Evolutionary conservation across 2,113 vertebrate species (phyloP).

Genomic region (Eleginops maclovinus): DNA sequence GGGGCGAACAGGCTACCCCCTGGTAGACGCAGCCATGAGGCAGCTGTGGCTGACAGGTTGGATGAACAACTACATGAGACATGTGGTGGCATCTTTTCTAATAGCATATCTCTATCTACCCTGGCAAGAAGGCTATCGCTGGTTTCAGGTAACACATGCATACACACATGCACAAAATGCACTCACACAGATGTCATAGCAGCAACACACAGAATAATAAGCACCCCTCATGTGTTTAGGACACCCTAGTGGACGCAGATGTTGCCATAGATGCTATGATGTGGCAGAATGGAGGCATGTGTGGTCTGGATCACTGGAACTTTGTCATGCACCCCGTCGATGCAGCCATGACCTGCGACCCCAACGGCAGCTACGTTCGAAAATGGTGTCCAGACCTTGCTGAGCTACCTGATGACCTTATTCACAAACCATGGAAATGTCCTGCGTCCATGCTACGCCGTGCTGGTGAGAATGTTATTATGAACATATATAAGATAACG

Average conservation of each 20-base stretch:
- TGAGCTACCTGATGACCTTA: slow-evolving; percentile 78
- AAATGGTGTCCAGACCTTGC: slow-evolving; percentile 84
- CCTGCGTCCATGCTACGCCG: slow-evolving; percentile 75
- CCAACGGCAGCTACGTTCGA: slow-evolving; percentile 72
- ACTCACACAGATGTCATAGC: neutral
- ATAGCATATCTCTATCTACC: slow-evolving; percentile 81
- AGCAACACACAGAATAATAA: neutral
- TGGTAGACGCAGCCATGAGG: slow-evolving; percentile 83
- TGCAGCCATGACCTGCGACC: slow-evolving; percentile 83
- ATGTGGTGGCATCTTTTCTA: slow-evolving; percentile 82
- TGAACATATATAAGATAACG: neutral
- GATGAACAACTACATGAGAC: slow-evolving; percentile 84
- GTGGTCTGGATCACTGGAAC: slow-evolving; percentile 84
- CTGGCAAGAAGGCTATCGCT: slow-evolving; percentile 83
- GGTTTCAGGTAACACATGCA: slow-evolving; percentile 77
- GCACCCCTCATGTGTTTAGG: slow-evolving; percentile 57
- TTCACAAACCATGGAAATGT: slow-evolving; percentile 84
- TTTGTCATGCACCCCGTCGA: slow-evolving; percentile 84
- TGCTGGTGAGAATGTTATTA: slow-evolving; percentile 66
- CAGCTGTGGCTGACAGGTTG: slow-evolving; percentile 83
- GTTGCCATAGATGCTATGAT: slow-evolving; percentile 84
- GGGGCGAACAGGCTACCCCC: slow-evolving; percentile 78
- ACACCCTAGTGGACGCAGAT: slow-evolving; percentile 83
- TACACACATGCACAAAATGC: neutral
- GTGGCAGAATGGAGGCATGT: slow-evolving; percentile 86